Conservation (phyloP, 2,113 vertebrate species). For the Peromyscus polionotus region DNA sequence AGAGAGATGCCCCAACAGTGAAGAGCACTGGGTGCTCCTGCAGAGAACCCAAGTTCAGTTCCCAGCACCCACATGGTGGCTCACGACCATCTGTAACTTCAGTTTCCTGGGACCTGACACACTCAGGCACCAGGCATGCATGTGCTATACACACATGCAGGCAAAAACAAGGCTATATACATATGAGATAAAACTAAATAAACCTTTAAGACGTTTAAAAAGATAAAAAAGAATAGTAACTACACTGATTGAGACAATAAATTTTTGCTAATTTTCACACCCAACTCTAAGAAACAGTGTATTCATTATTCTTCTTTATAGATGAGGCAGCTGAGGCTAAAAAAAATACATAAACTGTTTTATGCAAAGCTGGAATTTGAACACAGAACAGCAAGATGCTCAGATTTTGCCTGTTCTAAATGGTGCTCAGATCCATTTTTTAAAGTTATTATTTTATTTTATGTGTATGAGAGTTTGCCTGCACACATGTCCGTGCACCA, state of each 20-base stretch:
- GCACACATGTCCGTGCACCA: not conserved
- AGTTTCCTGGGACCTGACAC: not conserved
- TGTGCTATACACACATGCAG: not conserved
- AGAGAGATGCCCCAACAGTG: not conserved
- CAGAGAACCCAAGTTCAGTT: not conserved
- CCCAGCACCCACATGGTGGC: not conserved
- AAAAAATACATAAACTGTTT: not conserved
- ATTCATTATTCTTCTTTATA: not conserved
- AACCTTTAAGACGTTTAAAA: not conserved
- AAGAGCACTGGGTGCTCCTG: not conserved
- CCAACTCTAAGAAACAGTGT: not conserved
- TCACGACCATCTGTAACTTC: not conserved
- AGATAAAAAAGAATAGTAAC: not conserved
- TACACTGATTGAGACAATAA: not conserved
- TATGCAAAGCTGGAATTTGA: conserved; percentile 14
- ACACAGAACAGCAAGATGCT: not conserved
- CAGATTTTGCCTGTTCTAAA: not conserved
- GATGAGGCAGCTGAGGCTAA: not conserved
- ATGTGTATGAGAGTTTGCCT: not conserved
- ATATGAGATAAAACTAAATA: not conserved
- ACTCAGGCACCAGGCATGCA: not conserved
- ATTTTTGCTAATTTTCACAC: not conserved
- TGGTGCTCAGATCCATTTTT: not conserved
- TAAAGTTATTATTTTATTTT: not conserved
- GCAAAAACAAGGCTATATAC: not conserved